Percentiles rank a stretch among this genome's conserved stretches.
These are phyloP conservation scores for Epicauta chinensis DNA, from an alignment of 1,140 invertebrate genomes.

Conservation along the genomic window DNA sequence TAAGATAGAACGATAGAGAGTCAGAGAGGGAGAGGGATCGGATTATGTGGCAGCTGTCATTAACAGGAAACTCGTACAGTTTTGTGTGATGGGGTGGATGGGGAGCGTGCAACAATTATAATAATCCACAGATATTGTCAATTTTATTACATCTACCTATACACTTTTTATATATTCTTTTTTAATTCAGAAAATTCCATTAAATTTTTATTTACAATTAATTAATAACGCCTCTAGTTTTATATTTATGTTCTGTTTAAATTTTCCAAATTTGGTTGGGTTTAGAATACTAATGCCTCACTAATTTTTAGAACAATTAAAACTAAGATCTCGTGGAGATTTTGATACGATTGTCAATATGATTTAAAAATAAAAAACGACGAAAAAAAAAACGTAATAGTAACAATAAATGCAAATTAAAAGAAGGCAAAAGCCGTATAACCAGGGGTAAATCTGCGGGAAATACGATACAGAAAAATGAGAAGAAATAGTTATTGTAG, in stretches of 20 bases:
- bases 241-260: not conserved
- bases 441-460: too few species aligned
- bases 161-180: not conserved
- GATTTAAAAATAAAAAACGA: not conserved
- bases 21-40: too few species aligned
- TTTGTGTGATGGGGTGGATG: not conserved
- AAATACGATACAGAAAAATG: too few species aligned
- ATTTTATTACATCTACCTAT: conserved; percentile 15
- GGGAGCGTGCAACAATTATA: not conserved
- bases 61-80: not conserved
- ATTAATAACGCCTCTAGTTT: not conserved
- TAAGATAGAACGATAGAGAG: too few species aligned
- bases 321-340: not conserved
- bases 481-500: too few species aligned
- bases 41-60: conserved; percentile 9
- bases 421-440: too few species aligned
- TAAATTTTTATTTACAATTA: not conserved
- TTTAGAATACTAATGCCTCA: too few species aligned
- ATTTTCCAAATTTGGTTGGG: too few species aligned
- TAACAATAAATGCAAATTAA: not conserved
- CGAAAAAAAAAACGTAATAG: not conserved
- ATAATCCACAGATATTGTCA: conserved; percentile 19
- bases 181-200: not conserved
- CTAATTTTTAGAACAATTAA: too few species aligned
- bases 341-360: conserved; percentile 12